Evolutionary conservation across 2,888 invertebrate species (phyloP).

Genomic region (Netelia fuscicornis): DNA sequence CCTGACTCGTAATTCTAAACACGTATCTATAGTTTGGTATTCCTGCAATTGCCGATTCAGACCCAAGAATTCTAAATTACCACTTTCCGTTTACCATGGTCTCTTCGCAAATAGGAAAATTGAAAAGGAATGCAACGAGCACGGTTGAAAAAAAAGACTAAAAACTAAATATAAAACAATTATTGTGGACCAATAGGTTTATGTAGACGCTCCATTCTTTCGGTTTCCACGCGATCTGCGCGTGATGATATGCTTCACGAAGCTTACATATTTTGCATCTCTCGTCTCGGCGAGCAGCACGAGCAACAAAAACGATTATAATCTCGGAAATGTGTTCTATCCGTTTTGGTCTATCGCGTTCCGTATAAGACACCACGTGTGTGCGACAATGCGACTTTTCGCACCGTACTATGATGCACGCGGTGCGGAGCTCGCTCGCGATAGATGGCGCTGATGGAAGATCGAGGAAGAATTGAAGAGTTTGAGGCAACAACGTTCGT

Average conservation of each 20-base stretch:
- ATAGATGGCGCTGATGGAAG: background rate
- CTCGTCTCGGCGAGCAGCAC: background rate
- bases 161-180: too few relatives aligned
- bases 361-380: background rate
- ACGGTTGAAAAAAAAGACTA: too few relatives aligned
- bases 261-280: conserved; percentile 13
- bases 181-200: background rate
- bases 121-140: too few relatives aligned
- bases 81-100: too few relatives aligned
- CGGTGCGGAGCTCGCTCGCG: conserved; percentile 26
- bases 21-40: too few relatives aligned
- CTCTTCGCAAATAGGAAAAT: too few relatives aligned
- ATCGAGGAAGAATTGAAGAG: conserved; percentile 43
- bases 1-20: too few relatives aligned
- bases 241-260: background rate
- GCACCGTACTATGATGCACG: conserved; percentile 23
- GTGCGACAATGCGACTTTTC: conserved; percentile 14
- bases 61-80: too few relatives aligned
- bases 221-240: background rate
- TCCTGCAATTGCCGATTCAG: too few relatives aligned
- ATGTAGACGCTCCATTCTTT: background rate
- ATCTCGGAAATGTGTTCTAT: conserved; percentile 56
- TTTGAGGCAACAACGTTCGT: background rate
- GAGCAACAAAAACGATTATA: conserved; percentile 41
- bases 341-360: conserved; percentile 34